phyloP scores from a whole-genome alignment of 2,113 vertebrate genomes.

The Herpailurus yagouaroundi region DNA sequence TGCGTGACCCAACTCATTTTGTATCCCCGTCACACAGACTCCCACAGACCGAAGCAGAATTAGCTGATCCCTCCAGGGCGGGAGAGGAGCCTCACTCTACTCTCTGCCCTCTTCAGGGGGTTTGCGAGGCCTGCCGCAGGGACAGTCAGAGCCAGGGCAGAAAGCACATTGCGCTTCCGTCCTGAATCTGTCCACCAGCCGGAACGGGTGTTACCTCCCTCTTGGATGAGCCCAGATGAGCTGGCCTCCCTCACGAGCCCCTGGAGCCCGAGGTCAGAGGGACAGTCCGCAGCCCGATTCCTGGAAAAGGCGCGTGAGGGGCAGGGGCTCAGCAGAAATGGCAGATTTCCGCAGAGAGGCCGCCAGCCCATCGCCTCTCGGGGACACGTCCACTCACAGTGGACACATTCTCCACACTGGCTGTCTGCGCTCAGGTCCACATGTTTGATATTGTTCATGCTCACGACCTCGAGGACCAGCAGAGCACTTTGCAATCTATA shows the following conservation, averaged over 20 bases:
- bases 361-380: fast-evolving
- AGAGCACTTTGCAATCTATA: no score
- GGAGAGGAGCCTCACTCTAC: background rate
- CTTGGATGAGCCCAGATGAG: fast-evolving
- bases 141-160: background rate
- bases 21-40: background rate
- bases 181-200: no score
- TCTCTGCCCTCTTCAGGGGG: background rate
- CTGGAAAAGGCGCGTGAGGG: fast-evolving
- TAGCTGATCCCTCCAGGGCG: background rate
- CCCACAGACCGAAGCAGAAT: background rate
- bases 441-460: fast-evolving
- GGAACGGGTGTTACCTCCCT: no score
- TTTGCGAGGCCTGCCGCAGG: fast-evolving
- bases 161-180: fast-evolving
- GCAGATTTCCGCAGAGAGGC: fast-evolving
- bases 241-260: fast-evolving
- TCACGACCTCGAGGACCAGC: fast-evolving
- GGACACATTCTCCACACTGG: background rate
- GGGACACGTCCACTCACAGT: fast-evolving
- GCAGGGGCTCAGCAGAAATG: background rate
- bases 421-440: fast-evolving
- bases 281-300: fast-evolving
- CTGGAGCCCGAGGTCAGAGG: background rate
- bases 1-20: fast-evolving